These are phyloP conservation scores for Dicranocentrus wangi DNA, from an alignment of 2,888 invertebrate genomes.

Conservation along the genomic window DNA sequence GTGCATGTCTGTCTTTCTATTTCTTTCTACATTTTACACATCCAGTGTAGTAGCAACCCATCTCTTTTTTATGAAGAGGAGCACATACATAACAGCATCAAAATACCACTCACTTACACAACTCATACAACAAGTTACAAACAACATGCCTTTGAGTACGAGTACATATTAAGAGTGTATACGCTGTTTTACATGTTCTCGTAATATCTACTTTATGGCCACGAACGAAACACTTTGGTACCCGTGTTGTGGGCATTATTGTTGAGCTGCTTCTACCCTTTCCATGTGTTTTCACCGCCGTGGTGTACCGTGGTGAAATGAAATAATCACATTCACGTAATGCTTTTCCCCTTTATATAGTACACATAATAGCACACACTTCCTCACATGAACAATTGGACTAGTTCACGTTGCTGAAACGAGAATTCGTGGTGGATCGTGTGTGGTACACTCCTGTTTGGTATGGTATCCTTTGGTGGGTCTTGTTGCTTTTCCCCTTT, in stretches of 20 bases:
- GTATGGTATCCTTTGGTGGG: no score
- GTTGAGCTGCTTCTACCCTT: background rate
- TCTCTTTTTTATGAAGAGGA: background rate
- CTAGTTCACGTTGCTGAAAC: no score
- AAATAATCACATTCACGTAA: constrained; percentile 2
- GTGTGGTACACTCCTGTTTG: background rate
- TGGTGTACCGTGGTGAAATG: constrained; percentile 21
- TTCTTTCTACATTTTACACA: background rate
- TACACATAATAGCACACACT: background rate
- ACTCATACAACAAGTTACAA: constrained; percentile 1
- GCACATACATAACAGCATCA: background rate
- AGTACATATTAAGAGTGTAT: no score
- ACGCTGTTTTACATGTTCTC: no score
- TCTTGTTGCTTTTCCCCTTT: constrained; percentile 14
- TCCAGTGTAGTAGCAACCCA: background rate
- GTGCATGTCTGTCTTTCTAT: background rate
- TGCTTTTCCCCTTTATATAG: background rate
- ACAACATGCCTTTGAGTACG: no score
- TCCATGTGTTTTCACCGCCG: constrained; percentile 3
- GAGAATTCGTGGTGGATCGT: no score
- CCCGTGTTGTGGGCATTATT: background rate
- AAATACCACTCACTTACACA: background rate
- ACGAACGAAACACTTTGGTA: background rate
- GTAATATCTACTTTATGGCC: background rate
- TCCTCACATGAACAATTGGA: no score